Conservation (phyloP, 2,888 invertebrate species). For the Steinernema scapterisci region DNA sequence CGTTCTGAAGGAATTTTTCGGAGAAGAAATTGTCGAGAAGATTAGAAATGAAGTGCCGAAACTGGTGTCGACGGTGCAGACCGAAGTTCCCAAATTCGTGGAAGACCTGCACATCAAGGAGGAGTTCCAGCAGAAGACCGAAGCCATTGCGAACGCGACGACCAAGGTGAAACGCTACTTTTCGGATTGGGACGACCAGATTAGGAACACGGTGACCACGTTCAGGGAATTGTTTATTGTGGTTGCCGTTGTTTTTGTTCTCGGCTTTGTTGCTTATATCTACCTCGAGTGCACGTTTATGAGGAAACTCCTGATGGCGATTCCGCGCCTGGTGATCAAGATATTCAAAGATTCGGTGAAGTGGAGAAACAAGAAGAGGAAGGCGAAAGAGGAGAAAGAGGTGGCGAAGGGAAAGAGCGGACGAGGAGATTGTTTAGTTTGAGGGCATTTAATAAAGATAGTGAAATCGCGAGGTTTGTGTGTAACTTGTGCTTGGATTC, state of each 20-base stretch:
- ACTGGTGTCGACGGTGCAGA: slow-evolving; percentile 1
- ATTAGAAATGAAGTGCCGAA: background rate
- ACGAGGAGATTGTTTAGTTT: no score
- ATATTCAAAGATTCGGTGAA: background rate
- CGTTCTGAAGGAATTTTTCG: slow-evolving; percentile 3
- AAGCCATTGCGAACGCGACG: slow-evolving; percentile 15
- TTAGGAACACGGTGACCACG: background rate
- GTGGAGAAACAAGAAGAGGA: background rate
- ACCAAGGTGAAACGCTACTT: slow-evolving; percentile 22
- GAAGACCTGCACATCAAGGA: slow-evolving; percentile 5
- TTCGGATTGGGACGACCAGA: slow-evolving; percentile 19
- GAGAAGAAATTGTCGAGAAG: background rate
- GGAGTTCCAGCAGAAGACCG: slow-evolving; percentile 1
- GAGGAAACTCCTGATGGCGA: background rate
- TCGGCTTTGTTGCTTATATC: background rate
- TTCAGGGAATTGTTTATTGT: background rate
- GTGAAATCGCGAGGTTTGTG: no score
- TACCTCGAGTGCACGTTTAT: background rate
- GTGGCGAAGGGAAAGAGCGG: no score
- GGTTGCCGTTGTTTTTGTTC: background rate
- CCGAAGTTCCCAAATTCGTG: background rate
- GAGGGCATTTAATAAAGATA: no score
- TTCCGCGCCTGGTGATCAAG: background rate
- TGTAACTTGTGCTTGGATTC: no score
- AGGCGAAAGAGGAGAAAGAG: background rate